A percentile compares a stretch with the other conserved stretches of the same genome.
These are phyloP conservation scores for Macrophya alboannulata DNA, from an alignment of 2,888 invertebrate genomes.

Conservation along the genomic window DNA sequence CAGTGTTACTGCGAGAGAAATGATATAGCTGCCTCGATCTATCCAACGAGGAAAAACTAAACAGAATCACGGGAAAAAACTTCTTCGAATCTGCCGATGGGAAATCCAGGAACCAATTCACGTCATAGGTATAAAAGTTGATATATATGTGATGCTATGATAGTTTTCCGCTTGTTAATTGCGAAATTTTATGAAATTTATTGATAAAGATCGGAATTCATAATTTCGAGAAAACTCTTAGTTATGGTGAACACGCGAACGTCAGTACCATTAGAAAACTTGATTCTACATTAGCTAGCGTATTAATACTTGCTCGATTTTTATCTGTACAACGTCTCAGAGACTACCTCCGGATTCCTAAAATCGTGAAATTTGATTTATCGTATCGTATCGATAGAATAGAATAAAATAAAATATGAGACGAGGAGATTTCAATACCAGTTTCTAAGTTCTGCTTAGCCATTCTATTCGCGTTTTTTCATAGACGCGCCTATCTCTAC, in stretches of 20 bases:
- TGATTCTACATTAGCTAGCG: background rate
- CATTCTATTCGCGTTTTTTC: background rate
- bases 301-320: background rate
- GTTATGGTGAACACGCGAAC: too few relatives aligned
- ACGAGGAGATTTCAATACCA: background rate
- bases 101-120: too few relatives aligned
- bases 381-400: background rate
- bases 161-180: too few relatives aligned
- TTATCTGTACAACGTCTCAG: background rate
- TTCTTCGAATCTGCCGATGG: background rate
- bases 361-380: background rate
- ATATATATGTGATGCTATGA: too few relatives aligned
- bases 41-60: background rate
- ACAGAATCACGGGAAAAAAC: background rate
- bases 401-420: background rate
- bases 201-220: too few relatives aligned
- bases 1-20: background rate
- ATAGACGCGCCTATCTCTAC: background rate
- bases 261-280: too few relatives aligned
- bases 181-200: background rate
- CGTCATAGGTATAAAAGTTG: too few relatives aligned
- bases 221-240: too few relatives aligned
- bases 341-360: background rate
- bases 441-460: background rate
- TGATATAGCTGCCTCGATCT: background rate